Conservation (phyloP, 30 jellyfish, hydroid and myxozoan genomes). For the Mastigias papua region DNA sequence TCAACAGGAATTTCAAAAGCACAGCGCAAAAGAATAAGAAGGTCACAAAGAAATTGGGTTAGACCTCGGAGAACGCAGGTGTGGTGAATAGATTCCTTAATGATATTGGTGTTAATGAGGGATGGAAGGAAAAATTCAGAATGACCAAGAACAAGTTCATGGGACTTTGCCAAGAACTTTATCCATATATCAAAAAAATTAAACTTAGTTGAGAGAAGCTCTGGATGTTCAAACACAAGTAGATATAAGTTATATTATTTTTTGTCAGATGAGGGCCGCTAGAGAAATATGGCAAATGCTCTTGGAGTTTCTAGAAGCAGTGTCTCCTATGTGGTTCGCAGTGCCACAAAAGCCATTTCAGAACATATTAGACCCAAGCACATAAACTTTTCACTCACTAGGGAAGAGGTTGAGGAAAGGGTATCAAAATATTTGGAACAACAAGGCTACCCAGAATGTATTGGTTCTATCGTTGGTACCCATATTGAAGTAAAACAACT, state of each 20-base stretch:
- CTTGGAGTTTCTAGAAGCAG: conserved; percentile 72
- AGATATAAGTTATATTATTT: conserved; percentile 51
- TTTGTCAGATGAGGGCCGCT: conserved; percentile 60
- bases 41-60: conserved; percentile 40
- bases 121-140: conserved; percentile 35
- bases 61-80: conserved; percentile 31
- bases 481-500: conserved; percentile 52
- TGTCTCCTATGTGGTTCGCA: conserved; percentile 48
- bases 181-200: conserved; percentile 11
- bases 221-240: conserved; percentile 19
- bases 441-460: conserved; percentile 80
- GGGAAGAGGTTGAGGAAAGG: conserved; percentile 32
- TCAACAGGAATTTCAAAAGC: conserved; percentile 2
- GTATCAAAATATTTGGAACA: conserved; percentile 22
- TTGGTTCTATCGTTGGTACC: conserved; percentile 70
- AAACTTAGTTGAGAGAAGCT: conserved; percentile 6
- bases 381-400: conserved; percentile 39
- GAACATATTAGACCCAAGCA: conserved; percentile 44
- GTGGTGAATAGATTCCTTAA: conserved; percentile 29
- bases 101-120: conserved; percentile 6
- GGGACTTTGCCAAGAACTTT: conserved; percentile 27
- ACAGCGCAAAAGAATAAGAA: conserved; percentile 17
- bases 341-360: conserved; percentile 39
- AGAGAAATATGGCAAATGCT: conserved; percentile 55
- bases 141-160: conserved; percentile 16